phyloP scores from a whole-genome alignment of 2,113 vertebrate species.

The Clarias batrachus region DNA sequence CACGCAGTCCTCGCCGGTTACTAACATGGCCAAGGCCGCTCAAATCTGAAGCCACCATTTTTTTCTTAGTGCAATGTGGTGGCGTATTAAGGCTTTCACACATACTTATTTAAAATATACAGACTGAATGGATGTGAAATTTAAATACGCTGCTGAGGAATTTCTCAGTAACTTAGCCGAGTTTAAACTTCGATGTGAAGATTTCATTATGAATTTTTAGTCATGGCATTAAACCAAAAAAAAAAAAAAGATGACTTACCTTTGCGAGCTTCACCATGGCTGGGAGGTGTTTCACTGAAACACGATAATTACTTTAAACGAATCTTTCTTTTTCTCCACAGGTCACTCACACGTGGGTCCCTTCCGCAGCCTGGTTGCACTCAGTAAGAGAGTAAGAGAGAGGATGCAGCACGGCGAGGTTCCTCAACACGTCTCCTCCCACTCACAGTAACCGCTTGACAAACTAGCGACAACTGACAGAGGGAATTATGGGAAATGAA shows the following conservation, averaged over 20 bases:
- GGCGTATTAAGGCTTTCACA: neutral
- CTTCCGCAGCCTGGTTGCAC: neutral
- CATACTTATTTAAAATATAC: neutral
- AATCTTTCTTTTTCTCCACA: neutral
- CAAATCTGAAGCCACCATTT: constrained; percentile 22
- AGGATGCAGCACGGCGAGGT: neutral
- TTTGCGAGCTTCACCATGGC: constrained; percentile 37
- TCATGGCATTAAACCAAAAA: neutral
- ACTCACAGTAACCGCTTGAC: neutral
- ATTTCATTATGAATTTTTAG: neutral
- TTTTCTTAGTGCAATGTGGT: neutral
- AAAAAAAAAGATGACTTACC: neutral
- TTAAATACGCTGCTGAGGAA: neutral
- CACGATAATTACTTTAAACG: constrained; percentile 1
- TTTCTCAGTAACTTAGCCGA: neutral
- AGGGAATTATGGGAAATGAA: neutral
- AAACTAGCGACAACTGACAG: neutral
- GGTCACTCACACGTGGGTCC: constrained; percentile 21
- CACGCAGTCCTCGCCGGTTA: neutral
- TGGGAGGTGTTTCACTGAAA: constrained; percentile 16
- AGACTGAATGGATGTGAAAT: neutral
- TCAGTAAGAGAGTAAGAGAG: neutral
- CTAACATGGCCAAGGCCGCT: constrained; percentile 7
- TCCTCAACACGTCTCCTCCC: constrained; percentile 3
- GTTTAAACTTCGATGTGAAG: neutral